phyloP scores from a whole-genome alignment of 2,797 vertebrate genomes.

The Fringilla coelebs region DNA sequence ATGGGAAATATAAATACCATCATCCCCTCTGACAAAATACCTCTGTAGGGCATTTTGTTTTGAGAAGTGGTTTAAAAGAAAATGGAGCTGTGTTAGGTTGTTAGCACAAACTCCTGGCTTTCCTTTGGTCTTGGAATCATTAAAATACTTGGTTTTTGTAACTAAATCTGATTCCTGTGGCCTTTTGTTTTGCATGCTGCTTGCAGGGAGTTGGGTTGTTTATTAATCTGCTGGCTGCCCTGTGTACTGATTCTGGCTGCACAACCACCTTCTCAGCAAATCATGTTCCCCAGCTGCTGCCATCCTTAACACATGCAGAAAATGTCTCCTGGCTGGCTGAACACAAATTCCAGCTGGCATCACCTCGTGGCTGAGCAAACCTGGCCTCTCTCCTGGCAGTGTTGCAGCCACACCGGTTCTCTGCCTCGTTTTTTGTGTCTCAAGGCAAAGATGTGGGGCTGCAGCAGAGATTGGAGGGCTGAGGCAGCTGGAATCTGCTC shows the following conservation, averaged over 20 bases:
- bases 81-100: neutral
- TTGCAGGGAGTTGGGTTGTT: neutral
- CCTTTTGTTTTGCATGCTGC: neutral
- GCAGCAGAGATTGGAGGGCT: neutral
- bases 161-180: neutral
- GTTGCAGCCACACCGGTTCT: rapidly evolving
- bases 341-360: conserved; percentile 8
- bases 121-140: neutral
- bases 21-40: neutral
- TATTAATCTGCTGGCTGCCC: neutral
- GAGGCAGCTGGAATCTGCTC: neutral
- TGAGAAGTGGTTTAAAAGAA: neutral
- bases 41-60: neutral
- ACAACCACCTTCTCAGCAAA: conserved; percentile 13
- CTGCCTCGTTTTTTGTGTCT: neutral
- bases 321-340: neutral
- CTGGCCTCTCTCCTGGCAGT: rapidly evolving
- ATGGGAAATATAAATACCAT: neutral
- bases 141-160: neutral
- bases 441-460: neutral
- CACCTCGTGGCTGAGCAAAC: neutral
- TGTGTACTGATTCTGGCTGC: neutral
- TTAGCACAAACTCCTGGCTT: neutral
- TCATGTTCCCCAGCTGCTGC: conserved; percentile 25
- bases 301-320: conserved; percentile 4